Percentiles rank a stretch among this genome's conserved stretches.
phyloP scores from a whole-genome alignment of 2,888 invertebrate species.

The Latrodectus elegans region DNA sequence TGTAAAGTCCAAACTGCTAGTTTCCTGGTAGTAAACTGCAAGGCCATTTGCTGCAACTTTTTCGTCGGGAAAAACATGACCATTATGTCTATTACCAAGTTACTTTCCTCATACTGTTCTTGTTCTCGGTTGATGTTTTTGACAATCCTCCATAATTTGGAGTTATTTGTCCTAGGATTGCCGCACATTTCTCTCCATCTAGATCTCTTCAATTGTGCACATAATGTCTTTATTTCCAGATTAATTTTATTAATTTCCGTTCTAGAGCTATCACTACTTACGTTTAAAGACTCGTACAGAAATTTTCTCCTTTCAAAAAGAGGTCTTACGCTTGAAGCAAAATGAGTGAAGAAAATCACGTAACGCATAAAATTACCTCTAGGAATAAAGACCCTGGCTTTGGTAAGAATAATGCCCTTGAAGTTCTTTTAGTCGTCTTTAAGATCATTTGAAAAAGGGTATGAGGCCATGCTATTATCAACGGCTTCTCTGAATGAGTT shows the following conservation, averaged over 20 bases:
- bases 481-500: slow-evolving; percentile 13
- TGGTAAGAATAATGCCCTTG: slow-evolving; percentile 5
- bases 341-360: slow-evolving; percentile 17
- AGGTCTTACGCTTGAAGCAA: slow-evolving; percentile 10
- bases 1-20: background rate
- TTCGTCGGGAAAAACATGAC: background rate
- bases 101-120: slow-evolving; percentile 10
- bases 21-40: background rate
- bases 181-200: slow-evolving; percentile 11
- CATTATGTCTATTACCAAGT: background rate
- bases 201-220: background rate
- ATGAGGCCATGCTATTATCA: background rate
- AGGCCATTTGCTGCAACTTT: background rate
- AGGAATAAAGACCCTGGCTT: background rate
- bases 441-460: background rate
- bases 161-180: background rate
- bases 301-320: slow-evolving; percentile 13
- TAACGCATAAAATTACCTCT: slow-evolving; percentile 29
- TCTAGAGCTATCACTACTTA: background rate
- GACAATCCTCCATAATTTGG: slow-evolving; percentile 3
- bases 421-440: slow-evolving; percentile 12
- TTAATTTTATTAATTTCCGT: background rate
- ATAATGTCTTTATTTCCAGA: background rate
- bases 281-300: background rate
- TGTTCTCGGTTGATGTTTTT: slow-evolving; percentile 9